Base-by-base conservation (phyloP, 2,113 vertebrate species). In the Pyxicephalus adspersus region DNA sequence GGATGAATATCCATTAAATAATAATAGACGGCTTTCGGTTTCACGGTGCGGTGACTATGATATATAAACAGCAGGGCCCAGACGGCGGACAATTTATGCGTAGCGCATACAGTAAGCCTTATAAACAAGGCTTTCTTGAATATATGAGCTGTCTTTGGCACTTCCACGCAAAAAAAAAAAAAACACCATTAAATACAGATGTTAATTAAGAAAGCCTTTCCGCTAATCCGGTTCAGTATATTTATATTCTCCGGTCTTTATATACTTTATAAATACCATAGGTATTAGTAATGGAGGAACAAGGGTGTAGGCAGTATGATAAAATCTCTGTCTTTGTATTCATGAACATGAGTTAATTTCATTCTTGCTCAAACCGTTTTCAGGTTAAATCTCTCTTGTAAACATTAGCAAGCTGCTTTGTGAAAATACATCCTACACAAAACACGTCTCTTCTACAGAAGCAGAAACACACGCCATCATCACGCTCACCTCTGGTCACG, bases 361-460 rank as follows among this genome's bases (percentile, higher is more conserved):
- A 16, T 60, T 60, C 71, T 29, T 29, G 20, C 54, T 60, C 16
- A 60, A 58, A 74, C 54, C 54, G n/a, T 74, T 74, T 74, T 58
- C 71, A 74, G 71, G 71, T 74, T 74, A 74, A 74, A 74, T 74
- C 71, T 74, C 71, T 74, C 71, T 25, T 74, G 71, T 74, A 74
- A 74, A 74, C 71, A 74, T 74, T 74, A 60, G 54, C 52, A 55
- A 58, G 54, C 71, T 60, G 71, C 71, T 58, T 58, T 22, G 71
- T 60, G 71, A 60, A 18, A 74, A 60, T 58, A 38, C 71, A 38
- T 74, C 71, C 71, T 60, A 74, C 71, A 74, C 71, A 60, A 58
- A 74, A 74, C 71, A 74, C 71, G 51, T 54, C 23, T 55, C 71
- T 74, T 28, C 17, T 58, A 54, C 38, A 58, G 57, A 60, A 23